Percentiles rank a stretch among this genome's conserved stretches.
These are phyloP conservation scores for Parauchenoglanis ngamensis DNA, from an alignment of 2,797 vertebrate genomes.

Conservation along the genomic window DNA sequence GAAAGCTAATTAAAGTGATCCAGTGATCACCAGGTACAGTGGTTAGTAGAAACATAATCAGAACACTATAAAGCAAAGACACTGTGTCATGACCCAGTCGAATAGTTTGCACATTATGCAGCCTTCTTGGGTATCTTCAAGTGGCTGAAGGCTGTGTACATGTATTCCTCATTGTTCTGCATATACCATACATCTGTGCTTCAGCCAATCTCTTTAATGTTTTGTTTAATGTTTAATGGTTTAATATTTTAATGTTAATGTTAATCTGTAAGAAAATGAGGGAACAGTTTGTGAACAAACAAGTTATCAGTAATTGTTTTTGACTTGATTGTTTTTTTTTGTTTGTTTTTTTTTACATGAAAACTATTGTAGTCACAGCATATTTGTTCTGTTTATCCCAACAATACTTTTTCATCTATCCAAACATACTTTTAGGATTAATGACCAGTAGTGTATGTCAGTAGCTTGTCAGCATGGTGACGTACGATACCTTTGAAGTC, in stretches of 20 bases:
- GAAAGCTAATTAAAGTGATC: background rate
- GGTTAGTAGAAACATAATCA: background rate
- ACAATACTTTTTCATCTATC: background rate
- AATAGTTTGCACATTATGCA: background rate
- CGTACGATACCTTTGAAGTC: background rate
- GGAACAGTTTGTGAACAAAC: background rate
- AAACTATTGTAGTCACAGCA: background rate
- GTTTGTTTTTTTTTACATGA: background rate
- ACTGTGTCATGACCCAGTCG: background rate
- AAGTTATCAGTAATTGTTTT: background rate
- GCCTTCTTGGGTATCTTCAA: background rate
- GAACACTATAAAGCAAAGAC: background rate
- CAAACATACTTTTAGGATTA: background rate
- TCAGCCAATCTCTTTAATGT: background rate
- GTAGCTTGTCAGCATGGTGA: conserved; percentile 7
- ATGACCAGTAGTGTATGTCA: background rate
- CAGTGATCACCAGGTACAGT: background rate
- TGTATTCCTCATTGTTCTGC: background rate
- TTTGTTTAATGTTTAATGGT: no score
- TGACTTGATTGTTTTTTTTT: background rate
- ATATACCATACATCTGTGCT: background rate
- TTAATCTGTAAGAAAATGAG: background rate
- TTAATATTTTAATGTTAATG: no score
- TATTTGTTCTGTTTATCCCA: background rate
- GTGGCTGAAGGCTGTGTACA: background rate